A percentile compares a stretch with the other conserved stretches of the same genome.
Conservation (phyloP, 1,140 invertebrate species). For the Zaprionus lachaisei region DNA sequence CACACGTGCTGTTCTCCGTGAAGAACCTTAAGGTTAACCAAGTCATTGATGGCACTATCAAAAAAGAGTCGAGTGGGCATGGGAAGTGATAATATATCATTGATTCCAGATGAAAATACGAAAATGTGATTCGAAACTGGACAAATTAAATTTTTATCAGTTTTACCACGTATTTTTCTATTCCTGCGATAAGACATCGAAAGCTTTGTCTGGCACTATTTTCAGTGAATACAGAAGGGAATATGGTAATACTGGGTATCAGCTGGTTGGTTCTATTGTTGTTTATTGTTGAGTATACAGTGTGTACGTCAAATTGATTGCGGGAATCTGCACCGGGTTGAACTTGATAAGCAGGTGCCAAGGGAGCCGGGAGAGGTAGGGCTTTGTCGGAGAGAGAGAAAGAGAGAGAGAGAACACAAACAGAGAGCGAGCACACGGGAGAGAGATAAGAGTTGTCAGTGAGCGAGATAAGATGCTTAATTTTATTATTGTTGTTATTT, state of each 20-base stretch:
- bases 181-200: background rate
- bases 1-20: background rate
- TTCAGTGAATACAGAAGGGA: background rate
- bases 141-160: conserved; percentile 8
- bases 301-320: conserved; percentile 4
- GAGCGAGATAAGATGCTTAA: conserved; percentile 2
- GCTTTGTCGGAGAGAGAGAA: background rate
- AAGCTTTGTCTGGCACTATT: background rate
- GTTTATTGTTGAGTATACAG: background rate
- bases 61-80: background rate
- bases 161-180: background rate
- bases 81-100: background rate
- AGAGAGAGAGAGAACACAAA: background rate
- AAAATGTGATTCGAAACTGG: background rate
- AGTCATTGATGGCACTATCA: background rate
- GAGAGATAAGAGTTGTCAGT: conserved; percentile 1
- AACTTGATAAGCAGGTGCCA: conserved; percentile 1
- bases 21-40: background rate
- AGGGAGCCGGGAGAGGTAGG: background rate
- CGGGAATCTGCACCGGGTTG: background rate
- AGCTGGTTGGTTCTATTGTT: background rate
- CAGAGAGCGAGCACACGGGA: background rate
- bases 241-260: conserved; percentile 7
- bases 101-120: background rate
- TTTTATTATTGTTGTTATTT: conserved; percentile 45